Conservation (phyloP, 2,888 invertebrate genomes). For the Trachelus tabidus region DNA sequence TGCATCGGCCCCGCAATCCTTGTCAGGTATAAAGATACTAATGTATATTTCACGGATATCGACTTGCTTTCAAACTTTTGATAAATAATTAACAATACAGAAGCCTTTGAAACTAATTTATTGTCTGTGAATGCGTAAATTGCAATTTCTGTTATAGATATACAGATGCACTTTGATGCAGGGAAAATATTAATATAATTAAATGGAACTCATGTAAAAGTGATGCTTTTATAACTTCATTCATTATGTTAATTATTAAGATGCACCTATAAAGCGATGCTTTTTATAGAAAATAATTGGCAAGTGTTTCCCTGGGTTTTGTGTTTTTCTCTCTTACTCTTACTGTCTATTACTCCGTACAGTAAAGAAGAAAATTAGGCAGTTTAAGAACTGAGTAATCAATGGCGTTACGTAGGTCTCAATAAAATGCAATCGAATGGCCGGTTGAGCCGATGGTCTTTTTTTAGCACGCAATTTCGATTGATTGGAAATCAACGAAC, state of each 20-base stretch:
- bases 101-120: too few species aligned
- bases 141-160: too few species aligned
- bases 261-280: background rate
- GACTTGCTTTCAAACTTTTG: too few species aligned
- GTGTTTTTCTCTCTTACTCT: background rate
- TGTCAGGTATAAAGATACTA: too few species aligned
- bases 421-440: slow-evolving; percentile 12
- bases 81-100: too few species aligned
- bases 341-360: background rate
- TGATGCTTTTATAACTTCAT: background rate
- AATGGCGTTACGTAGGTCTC: background rate
- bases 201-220: background rate
- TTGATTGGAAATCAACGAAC: slow-evolving; percentile 5
- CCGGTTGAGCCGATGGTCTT: background rate
- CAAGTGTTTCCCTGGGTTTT: background rate
- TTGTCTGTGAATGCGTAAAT: too few species aligned
- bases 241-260: background rate
- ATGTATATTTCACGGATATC: too few species aligned
- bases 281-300: background rate
- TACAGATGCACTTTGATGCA: background rate
- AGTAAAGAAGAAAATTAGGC: background rate
- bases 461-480: slow-evolving; percentile 12
- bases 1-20: background rate
- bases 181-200: background rate
- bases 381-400: background rate